A percentile compares a stretch with the other conserved stretches of the same genome.
Conservation (phyloP, 2,888 invertebrate genomes). For the Antheraea yamamai region DNA sequence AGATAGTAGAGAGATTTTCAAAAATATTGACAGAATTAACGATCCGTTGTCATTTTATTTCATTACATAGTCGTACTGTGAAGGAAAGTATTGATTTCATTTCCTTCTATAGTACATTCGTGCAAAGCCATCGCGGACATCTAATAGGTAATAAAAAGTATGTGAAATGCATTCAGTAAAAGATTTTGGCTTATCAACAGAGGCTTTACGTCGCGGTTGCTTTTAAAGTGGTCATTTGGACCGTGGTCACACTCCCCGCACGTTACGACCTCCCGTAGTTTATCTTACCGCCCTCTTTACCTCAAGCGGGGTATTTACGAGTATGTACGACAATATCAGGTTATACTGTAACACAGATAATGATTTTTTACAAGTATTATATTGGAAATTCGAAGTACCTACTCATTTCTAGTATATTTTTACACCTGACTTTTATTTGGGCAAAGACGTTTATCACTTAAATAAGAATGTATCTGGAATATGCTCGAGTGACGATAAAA, state of each 20-base stretch:
- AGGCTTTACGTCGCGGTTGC: slow-evolving; percentile 30
- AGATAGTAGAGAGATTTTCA: too few species aligned
- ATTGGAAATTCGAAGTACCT: background rate
- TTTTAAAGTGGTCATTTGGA: slow-evolving; percentile 39
- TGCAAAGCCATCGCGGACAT: too few species aligned
- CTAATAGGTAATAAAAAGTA: slow-evolving; percentile 28
- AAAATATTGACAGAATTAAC: too few species aligned
- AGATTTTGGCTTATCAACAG: slow-evolving; percentile 37
- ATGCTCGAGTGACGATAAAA: too few species aligned
- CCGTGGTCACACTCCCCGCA: slow-evolving; percentile 27
- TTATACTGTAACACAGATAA: slow-evolving; percentile 10
- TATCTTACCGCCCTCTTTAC: slow-evolving; percentile 28
- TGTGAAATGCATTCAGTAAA: slow-evolving; percentile 33
- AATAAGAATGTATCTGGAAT: background rate
- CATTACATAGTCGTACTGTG: too few species aligned
- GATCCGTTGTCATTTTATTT: too few species aligned
- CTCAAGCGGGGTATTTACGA: slow-evolving; percentile 23
- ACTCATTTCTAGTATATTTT: background rate
- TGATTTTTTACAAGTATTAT: background rate
- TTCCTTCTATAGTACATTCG: too few species aligned
- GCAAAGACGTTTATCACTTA: background rate
- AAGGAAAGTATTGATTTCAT: too few species aligned
- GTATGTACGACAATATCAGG: slow-evolving; percentile 24
- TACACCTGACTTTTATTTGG: background rate
- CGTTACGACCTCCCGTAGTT: slow-evolving; percentile 26